Conservation (phyloP, 1,140 invertebrate genomes). For the Helicoverpa zea region DNA sequence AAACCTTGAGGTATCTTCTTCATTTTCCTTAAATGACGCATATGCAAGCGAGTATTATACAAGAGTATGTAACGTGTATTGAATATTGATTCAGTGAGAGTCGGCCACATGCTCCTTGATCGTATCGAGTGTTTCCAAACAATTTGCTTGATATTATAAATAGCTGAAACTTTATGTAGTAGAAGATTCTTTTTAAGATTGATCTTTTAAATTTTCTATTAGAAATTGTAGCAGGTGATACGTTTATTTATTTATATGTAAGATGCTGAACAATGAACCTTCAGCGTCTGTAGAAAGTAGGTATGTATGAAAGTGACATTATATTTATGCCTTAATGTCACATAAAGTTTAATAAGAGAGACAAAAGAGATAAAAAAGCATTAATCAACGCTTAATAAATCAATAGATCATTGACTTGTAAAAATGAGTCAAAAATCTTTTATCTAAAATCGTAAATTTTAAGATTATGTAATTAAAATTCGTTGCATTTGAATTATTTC, state of each 20-base stretch:
- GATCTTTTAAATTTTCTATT: background rate
- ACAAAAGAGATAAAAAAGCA: too few species aligned
- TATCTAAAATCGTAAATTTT: too few species aligned
- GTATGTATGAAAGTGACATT: too few species aligned
- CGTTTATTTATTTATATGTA: background rate
- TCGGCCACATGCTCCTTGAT: background rate
- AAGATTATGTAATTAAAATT: too few species aligned
- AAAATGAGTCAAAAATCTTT: too few species aligned
- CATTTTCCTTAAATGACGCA: constrained; percentile 2
- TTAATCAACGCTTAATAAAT: too few species aligned
- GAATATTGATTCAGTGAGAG: constrained; percentile 51
- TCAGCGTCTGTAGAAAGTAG: too few species aligned
- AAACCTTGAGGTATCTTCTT: background rate
- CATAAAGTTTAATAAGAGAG: too few species aligned
- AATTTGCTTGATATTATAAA: constrained; percentile 18
- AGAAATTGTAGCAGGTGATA: background rate
- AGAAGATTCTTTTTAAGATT: background rate
- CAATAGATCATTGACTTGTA: too few species aligned
- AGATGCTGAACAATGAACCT: background rate
- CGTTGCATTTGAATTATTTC: background rate
- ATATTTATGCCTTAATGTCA: too few species aligned
- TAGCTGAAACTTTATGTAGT: constrained; percentile 7
- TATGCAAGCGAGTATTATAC: constrained; percentile 27
- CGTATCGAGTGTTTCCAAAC: background rate
- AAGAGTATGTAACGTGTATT: constrained; percentile 14